Evolutionary conservation across 2,113 vertebrate species (phyloP).

Genomic region (Pygoscelis adeliae): DNA sequence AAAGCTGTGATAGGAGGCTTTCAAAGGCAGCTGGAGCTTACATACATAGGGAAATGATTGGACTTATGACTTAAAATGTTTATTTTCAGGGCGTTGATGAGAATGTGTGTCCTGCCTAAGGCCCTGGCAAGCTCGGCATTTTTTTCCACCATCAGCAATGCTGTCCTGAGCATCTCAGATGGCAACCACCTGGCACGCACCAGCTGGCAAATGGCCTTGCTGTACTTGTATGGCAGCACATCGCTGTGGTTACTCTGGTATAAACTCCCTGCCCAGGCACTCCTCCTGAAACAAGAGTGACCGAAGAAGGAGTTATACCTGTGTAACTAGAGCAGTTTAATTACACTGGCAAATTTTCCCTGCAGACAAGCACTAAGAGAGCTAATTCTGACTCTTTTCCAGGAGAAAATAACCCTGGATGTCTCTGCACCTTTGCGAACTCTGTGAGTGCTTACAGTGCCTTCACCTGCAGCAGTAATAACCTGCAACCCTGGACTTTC

Average conservation of each 20-base stretch:
- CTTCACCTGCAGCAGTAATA: not conserved
- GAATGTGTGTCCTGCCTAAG: conserved; percentile 7
- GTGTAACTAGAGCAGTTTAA: not conserved
- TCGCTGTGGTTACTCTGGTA: not conserved
- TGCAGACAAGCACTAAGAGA: not conserved
- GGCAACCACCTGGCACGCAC: not conserved
- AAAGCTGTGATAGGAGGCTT: not conserved
- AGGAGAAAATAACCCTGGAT: not conserved
- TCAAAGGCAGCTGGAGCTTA: not conserved
- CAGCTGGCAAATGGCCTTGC: conserved; percentile 17
- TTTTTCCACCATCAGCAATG: not conserved
- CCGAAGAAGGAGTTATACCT: not conserved
- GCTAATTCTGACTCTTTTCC: not conserved
- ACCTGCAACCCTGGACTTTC: not conserved
- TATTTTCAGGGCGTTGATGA: conserved; percentile 13
- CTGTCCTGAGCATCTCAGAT: not conserved
- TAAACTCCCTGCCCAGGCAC: not conserved
- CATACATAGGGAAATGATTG: not conserved
- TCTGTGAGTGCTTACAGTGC: not conserved
- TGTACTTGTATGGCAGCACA: not conserved
- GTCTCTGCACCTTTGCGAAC: not conserved
- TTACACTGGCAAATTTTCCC: not conserved
- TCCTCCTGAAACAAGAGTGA: not conserved
- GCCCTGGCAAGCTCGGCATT: not conserved
- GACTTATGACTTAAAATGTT: conserved; percentile 11